Percentiles rank a stretch among this genome's conserved stretches.
Conservation (phyloP, 2,797 vertebrate species). For the Hypotaenidia philippensis region DNA sequence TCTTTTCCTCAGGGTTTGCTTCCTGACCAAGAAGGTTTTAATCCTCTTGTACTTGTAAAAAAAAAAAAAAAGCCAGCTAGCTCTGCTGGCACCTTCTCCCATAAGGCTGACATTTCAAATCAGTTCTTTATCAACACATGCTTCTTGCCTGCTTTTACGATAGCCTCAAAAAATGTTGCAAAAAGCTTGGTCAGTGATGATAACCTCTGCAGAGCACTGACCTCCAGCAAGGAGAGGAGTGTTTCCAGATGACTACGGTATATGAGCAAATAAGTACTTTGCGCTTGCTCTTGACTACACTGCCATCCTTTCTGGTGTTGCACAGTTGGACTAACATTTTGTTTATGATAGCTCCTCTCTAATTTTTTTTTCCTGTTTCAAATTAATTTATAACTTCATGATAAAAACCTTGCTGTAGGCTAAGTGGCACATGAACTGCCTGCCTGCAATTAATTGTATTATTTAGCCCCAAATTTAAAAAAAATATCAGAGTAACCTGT, state of each 20-base stretch:
- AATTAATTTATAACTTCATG: neutral
- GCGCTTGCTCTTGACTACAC: neutral
- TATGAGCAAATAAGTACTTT: slow-evolving; percentile 1
- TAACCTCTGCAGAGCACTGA: slow-evolving; percentile 48
- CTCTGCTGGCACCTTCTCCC: slow-evolving; percentile 10
- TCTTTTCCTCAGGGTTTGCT: slow-evolving; percentile 49
- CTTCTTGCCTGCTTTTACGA: neutral
- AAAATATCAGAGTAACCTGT: neutral
- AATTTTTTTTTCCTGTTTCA: neutral
- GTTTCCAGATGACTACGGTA: neutral
- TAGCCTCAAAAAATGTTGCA: slow-evolving; percentile 39
- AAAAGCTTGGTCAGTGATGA: slow-evolving; percentile 30
- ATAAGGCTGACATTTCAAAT: slow-evolving; percentile 52
- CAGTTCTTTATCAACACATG: slow-evolving; percentile 58
- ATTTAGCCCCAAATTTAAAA: neutral
- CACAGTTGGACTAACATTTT: neutral
- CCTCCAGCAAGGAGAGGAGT: slow-evolving; percentile 25
- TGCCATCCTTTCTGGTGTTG: neutral
- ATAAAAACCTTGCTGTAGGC: neutral
- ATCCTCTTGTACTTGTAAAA: neutral
- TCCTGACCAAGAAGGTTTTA: slow-evolving; percentile 55
- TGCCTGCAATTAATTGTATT: neutral
- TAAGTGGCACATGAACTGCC: neutral
- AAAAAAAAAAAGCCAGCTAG: neutral
- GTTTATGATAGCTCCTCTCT: neutral